phyloP scores from a whole-genome alignment of 2,797 vertebrate genomes.

The Brotula barbata region DNA sequence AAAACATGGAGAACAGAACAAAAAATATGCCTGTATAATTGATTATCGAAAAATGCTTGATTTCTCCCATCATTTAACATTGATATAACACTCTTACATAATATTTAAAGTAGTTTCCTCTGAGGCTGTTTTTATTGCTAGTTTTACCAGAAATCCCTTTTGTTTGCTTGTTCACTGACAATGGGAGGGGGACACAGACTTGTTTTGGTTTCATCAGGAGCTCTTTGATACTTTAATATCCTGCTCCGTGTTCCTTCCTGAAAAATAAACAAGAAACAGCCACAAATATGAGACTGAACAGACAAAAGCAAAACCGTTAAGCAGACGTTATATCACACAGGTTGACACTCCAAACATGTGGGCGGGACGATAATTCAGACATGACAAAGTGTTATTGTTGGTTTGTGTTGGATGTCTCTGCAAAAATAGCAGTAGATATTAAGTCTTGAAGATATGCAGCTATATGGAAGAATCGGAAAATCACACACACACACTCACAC shows the following conservation, averaged over 20 bases:
- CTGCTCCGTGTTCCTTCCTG: constrained; percentile 57
- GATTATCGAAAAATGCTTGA: background rate
- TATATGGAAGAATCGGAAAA: background rate
- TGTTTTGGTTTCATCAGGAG: constrained; percentile 48
- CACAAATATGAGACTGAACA: constrained; percentile 28
- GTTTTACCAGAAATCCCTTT: constrained; percentile 28
- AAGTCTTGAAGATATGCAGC: background rate
- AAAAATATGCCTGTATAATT: background rate
- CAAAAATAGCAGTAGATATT: background rate
- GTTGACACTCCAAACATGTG: background rate
- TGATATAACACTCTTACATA: background rate
- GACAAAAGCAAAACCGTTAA: constrained; percentile 11
- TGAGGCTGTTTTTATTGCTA: constrained; percentile 29
- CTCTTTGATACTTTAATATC: constrained; percentile 61
- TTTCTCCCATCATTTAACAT: too few species aligned
- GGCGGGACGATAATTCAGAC: constrained; percentile 8
- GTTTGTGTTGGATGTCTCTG: background rate
- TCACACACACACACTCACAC: background rate
- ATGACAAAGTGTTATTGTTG: background rate
- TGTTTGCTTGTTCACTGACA: constrained; percentile 29
- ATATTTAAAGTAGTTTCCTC: constrained; percentile 13
- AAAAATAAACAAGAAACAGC: constrained; percentile 42
- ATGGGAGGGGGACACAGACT: constrained; percentile 1
- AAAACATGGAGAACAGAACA: too few species aligned
- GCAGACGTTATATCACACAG: background rate